Evolutionary conservation across 23 tunicate genomes (phyloP), one percentile per base, ranked within the genome.

Genomic region (Ascidia mentula): DNA sequence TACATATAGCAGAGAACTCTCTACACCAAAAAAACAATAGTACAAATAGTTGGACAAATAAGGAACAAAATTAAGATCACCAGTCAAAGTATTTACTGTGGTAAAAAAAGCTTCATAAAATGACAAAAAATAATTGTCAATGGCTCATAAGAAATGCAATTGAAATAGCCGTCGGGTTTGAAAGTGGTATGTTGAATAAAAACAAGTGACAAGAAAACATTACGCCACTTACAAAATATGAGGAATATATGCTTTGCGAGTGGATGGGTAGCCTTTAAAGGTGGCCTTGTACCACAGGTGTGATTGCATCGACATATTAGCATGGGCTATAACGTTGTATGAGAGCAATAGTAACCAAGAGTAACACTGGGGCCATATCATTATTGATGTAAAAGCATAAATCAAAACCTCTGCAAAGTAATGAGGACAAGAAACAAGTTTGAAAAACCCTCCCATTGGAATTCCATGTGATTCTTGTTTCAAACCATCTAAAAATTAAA

Each of bases 401-500:
- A 77, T 59, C 60, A 88, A 28, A 2, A 88, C 76, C 69, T 88
- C 93, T 37, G 77, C 83, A 32, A 88, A 88, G 69, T 88, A 88
- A 46, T 88, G 93, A 20, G 93, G 93, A 40, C 93, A 88, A 5
- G 93, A 88, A 9, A 88, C 93, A 34, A 45, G 40, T 17, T 46
- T 20, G 40, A 88, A 88, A 6, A 80, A 20, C 18, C 85, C 85
- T 36, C 81, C 85, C 60, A 80, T 46, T 32, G 91, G 93, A 0
- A 88, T 60, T 17, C 84, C 83, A 72, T 88, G 86, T 0, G 78
- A 42, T 1, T 88, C 80, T 18, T 38, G 33, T 45, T 88, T 82
- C 18, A 77, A 72, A 7, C 77, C 46, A 0, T 72, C 90, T 86
- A 36, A 32, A n/a, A n/a, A n/a, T n/a, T n/a, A n/a, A n/a, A n/a